Evolutionary conservation across 2,113 vertebrate species (phyloP).

Genomic region (Vulpes lagopus): DNA sequence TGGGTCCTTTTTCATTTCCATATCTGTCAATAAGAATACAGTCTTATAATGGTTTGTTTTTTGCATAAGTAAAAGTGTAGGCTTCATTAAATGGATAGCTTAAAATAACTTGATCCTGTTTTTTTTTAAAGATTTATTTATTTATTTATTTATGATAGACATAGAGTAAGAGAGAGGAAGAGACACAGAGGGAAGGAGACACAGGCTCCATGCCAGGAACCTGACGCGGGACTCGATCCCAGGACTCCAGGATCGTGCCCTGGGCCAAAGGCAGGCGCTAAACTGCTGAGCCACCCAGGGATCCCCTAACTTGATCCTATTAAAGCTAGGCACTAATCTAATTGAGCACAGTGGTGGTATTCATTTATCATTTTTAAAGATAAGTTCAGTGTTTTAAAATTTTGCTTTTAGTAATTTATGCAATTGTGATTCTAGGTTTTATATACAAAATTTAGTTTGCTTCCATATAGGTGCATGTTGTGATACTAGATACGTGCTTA

Average conservation of each 20-base stretch:
- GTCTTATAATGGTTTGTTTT: slow-evolving; percentile 2
- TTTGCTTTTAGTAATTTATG: slow-evolving; percentile 12
- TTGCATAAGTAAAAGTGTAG: slow-evolving; percentile 23
- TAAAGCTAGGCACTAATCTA: not conserved
- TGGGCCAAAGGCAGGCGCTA: too few species aligned
- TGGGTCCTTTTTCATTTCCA: not conserved
- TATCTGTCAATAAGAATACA: not conserved
- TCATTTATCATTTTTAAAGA: slow-evolving; percentile 37
- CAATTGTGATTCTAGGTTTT: not conserved
- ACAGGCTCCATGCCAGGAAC: too few species aligned
- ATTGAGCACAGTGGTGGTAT: not conserved
- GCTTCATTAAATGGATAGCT: not conserved
- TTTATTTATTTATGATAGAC: too few species aligned
- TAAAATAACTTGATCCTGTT: not conserved
- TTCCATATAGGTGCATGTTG: slow-evolving; percentile 27
- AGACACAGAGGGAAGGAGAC: too few species aligned
- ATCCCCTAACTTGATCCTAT: too few species aligned
- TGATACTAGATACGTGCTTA: not conserved
- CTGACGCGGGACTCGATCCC: too few species aligned
- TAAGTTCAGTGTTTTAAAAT: slow-evolving; percentile 46
- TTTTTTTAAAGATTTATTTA: too few species aligned
- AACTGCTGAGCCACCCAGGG: too few species aligned
- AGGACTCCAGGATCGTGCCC: too few species aligned
- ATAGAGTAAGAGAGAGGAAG: too few species aligned
- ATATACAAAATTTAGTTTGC: not conserved